Percentiles rank a stretch among this genome's conserved stretches.
These are phyloP conservation scores for Chlorops oryzae DNA, from an alignment of 1,140 invertebrate species.

Conservation along the genomic window DNA sequence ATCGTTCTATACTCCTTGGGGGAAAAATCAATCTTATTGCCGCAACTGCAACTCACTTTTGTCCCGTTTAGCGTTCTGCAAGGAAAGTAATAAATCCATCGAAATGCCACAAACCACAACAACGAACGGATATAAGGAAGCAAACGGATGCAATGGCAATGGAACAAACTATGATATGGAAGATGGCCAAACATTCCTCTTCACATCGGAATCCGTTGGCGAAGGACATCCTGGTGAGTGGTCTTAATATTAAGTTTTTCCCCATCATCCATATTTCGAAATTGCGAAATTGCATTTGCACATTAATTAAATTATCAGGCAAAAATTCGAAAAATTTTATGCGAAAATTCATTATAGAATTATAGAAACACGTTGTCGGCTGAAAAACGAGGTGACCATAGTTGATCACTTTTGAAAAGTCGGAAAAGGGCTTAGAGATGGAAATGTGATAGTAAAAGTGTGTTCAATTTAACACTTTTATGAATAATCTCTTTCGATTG, in stretches of 20 bases:
- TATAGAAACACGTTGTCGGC: no score
- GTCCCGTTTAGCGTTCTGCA: no score
- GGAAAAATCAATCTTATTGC: not conserved
- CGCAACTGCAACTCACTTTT: no score
- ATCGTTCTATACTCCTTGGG: no score
- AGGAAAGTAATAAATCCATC: constrained; percentile 12
- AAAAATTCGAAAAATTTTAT: not conserved
- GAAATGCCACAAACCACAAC: constrained; percentile 37
- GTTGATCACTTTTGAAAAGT: no score
- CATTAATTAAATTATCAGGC: not conserved
- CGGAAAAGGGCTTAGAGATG: no score
- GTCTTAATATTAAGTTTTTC: not conserved
- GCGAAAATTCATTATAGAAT: no score
- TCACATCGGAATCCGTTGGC: constrained; percentile 98
- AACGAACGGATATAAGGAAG: constrained; percentile 24
- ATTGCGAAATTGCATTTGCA: not conserved
- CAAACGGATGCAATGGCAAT: constrained; percentile 58
- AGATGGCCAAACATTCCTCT: constrained; percentile 85
- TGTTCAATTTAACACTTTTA: no score
- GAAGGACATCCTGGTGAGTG: constrained; percentile 92
- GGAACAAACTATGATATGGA: constrained; percentile 63
- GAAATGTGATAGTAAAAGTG: no score
- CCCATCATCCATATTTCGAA: not conserved
- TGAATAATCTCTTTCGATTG: no score
- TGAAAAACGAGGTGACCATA: no score